phyloP scores from a whole-genome alignment of 2,113 vertebrate genomes.

The Tragelaphus scriptus region DNA sequence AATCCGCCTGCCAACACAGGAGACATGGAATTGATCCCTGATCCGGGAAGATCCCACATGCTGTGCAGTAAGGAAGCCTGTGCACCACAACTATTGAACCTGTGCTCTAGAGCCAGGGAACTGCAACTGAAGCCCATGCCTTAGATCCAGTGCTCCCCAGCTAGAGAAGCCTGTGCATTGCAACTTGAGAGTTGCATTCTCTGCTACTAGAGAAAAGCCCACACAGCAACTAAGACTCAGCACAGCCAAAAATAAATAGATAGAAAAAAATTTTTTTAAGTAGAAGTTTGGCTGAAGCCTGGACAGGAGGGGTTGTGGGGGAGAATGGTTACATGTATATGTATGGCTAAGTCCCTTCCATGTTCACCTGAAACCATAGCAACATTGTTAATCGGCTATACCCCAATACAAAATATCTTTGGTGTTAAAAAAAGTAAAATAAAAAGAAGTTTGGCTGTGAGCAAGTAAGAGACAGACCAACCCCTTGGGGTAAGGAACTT shows the following conservation, averaged over 20 bases:
- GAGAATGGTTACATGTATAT: background rate
- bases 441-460: background rate
- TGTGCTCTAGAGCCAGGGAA: background rate
- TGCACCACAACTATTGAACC: background rate
- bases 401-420: background rate
- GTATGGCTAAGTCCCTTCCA: background rate
- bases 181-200: background rate
- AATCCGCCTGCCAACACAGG: background rate
- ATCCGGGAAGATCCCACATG: background rate
- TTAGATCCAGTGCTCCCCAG: background rate
- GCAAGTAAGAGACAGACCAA: background rate
- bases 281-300: background rate
- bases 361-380: background rate
- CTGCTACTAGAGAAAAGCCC: background rate
- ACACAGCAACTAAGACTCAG: background rate
- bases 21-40: background rate
- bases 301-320: background rate
- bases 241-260: background rate
- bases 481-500: no score
- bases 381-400: background rate
- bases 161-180: background rate
- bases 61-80: background rate
- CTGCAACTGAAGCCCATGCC: background rate
- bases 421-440: background rate
- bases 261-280: background rate